Conservation (phyloP, 2,797 vertebrate genomes). For the Antennarius maculatus region DNA sequence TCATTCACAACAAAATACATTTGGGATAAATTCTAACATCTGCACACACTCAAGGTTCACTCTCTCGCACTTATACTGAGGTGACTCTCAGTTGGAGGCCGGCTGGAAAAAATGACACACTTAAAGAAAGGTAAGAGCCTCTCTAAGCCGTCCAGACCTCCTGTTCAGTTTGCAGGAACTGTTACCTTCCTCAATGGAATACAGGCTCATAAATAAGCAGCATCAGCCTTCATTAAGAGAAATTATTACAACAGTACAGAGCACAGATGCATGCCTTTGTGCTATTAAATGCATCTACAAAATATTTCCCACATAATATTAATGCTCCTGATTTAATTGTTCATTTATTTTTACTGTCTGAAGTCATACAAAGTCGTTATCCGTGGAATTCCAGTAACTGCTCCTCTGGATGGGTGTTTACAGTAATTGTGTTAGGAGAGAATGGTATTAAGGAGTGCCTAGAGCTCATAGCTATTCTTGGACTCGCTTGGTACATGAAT, state of each 20-base stretch:
- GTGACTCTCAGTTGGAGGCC: constrained; percentile 68
- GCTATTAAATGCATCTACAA: constrained; percentile 9
- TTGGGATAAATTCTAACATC: constrained; percentile 38
- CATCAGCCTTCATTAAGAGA: constrained; percentile 52
- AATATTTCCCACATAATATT: constrained; percentile 14
- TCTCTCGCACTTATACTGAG: constrained; percentile 45
- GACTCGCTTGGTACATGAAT: constrained; percentile 33
- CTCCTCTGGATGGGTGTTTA: constrained; percentile 30
- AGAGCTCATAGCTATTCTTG: constrained; percentile 22
- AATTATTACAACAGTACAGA: constrained; percentile 35
- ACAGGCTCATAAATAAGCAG: constrained; percentile 66
- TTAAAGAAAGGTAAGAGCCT: constrained; percentile 66
- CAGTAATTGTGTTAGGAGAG: constrained; percentile 35
- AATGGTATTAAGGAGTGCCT: constrained; percentile 35
- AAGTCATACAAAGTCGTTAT: constrained; percentile 12
- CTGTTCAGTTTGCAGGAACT: constrained; percentile 57
- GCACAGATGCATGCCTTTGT: constrained; percentile 2
- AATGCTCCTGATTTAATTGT: constrained; percentile 1
- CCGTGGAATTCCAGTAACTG: constrained; percentile 1
- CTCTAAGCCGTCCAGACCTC: constrained; percentile 68
- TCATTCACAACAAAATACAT: constrained; percentile 57
- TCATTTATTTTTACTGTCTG: not conserved
- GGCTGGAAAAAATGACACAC: constrained; percentile 76
- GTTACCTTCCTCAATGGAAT: constrained; percentile 67
- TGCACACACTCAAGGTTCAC: constrained; percentile 34